Evolutionary conservation across 2,113 vertebrate genomes (phyloP), one percentile per base, ranked within the genome.

Genomic region (Oncorhynchus tshawytscha): DNA sequence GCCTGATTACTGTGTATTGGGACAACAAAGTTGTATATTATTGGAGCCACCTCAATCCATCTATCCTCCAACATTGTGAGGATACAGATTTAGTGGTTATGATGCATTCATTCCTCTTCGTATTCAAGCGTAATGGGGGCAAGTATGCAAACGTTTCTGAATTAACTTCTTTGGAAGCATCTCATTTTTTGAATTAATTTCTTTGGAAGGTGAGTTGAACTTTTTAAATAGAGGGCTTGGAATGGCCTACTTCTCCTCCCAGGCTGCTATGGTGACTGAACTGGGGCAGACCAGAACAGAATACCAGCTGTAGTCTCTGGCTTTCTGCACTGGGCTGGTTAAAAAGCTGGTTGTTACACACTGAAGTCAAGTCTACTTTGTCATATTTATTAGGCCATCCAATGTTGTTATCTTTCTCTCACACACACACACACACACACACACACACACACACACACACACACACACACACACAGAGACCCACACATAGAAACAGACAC

Each of bases 221-320:
- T 81, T 77, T 72, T 22, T 76, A 34, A 54, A 73, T 77, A 34
- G 83, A 84, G 70, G 73, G 39, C 74, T 51, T 82, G 31, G 64
- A 60, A 57, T 72, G 73, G 57, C 76, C 62, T n/a, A 16, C 59
- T 51, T 57, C 77, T 45, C 15, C 72, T 27, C 39, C 39, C 12
- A 39, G 67, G 73, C 79, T 49, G 31, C 74, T 74, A 24, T 62
- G 59, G 59, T n/a, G 59, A 22, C n/a, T 62, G 18, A 62, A 62
- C 18, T 62, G 59, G 59, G 59, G 7, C n/a, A 22, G 59, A 62
- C 12, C 51, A n/a, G 59, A 62, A 62, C 59, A 62, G 59, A 18
- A 54, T 18, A 54, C 16, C 16, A 18, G 51, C 51, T 54, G 51
- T 5, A 18, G 51, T 54, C 9, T 45, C 39, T 45, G 9, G 39